These are phyloP conservation scores for Martes flavigula DNA, from an alignment of 2,797 vertebrate species.

Conservation along the genomic window DNA sequence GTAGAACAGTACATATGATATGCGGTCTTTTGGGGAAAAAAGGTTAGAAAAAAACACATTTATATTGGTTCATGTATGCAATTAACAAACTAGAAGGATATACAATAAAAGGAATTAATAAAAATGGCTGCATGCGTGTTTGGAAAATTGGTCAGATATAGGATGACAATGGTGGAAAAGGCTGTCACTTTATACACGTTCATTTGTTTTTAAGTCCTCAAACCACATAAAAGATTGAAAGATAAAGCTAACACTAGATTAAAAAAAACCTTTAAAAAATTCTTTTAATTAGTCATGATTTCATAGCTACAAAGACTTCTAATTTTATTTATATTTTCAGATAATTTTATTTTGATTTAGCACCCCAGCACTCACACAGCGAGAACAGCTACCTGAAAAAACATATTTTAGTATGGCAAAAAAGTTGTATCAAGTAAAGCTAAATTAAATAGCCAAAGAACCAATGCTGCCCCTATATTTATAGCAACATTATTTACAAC, in stretches of 20 bases:
- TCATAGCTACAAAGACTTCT: background rate
- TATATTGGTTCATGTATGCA: background rate
- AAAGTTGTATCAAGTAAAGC: background rate
- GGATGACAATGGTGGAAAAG: background rate
- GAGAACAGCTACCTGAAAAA: background rate
- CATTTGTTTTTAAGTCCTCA: conserved; percentile 3
- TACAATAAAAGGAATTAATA: background rate
- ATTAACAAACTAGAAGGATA: background rate
- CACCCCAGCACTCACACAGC: background rate
- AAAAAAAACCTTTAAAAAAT: background rate
- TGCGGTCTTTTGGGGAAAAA: background rate
- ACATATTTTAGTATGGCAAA: background rate
- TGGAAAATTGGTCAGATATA: background rate
- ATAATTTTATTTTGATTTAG: conserved; percentile 9
- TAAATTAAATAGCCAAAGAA: background rate
- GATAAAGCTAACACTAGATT: background rate
- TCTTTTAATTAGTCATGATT: background rate
- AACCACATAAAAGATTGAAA: conserved; percentile 18
- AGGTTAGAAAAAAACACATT: background rate
- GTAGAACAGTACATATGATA: background rate
- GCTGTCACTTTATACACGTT: background rate
- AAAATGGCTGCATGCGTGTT: background rate
- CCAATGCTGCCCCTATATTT: background rate
- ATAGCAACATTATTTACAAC: background rate
- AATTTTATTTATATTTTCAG: conserved; percentile 2